Percentiles rank a stretch among this genome's conserved stretches.
phyloP scores from a whole-genome alignment of 2,797 vertebrate genomes.

The Melanotaenia pygmaea region DNA sequence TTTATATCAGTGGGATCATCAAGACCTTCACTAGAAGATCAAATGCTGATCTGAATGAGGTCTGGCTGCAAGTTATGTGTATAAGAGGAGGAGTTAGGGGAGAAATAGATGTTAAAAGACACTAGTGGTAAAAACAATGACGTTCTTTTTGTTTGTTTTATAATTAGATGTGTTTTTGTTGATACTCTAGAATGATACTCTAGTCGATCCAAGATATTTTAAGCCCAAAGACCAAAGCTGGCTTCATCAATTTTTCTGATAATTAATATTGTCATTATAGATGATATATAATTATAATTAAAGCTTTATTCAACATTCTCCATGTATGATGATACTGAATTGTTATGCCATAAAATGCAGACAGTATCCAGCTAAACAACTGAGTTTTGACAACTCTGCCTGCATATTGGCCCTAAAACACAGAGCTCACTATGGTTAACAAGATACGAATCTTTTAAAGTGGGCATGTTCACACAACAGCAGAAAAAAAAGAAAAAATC shows the following conservation, averaged over 20 bases:
- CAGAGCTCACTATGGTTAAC: background rate
- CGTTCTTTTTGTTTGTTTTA: background rate
- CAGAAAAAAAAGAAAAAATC: no score
- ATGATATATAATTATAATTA: background rate
- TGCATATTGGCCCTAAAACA: background rate
- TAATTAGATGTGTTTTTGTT: background rate
- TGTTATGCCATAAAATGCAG: no score
- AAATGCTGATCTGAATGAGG: background rate
- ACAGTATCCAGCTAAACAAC: background rate
- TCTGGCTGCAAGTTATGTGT: background rate
- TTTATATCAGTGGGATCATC: background rate
- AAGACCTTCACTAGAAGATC: background rate
- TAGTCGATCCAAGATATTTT: no score
- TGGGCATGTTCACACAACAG: no score
- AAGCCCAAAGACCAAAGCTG: background rate
- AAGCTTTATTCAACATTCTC: background rate
- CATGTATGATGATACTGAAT: no score
- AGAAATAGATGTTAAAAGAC: background rate
- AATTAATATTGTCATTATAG: background rate
- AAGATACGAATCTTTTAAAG: no score
- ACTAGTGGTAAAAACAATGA: background rate
- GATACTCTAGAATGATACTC: background rate
- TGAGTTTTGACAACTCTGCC: no score
- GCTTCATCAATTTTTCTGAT: background rate
- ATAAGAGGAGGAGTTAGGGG: background rate